Evolutionary conservation across 2,888 invertebrate species (phyloP), one percentile per base, ranked within the genome.

Genomic region (Morinoia aosen): DNA sequence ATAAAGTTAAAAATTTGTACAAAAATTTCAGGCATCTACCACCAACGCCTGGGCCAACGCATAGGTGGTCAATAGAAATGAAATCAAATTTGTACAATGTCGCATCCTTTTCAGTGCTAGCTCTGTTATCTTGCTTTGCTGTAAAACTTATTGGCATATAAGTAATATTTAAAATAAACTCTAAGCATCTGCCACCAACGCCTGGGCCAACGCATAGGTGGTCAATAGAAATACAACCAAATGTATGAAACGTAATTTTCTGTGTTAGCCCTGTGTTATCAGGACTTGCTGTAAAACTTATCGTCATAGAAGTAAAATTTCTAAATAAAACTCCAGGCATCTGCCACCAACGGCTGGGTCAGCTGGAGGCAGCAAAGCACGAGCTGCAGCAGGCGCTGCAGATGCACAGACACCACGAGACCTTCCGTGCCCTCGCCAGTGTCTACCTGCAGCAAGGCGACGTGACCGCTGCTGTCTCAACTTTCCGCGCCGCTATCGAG

Each of bases 181-280:
- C 25, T 97, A 98, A 98, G 98, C 57, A 98, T 98, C 97, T 98
- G 98, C 97, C 98, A 98, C 95, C 97, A 98, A 97, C 98, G 98
- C 97, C 97, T 98, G 64, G 98, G 98, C n/a, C 98, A 98, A 76
- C 97, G 5, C 48, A 48, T 48, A 4, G 48, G 48, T 48, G 48
- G 48, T 48, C 48, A 4, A 48, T 48, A 48, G 48, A 48, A 48
- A 48, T 48, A 48, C 2, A 48, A 48, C 48, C 5, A 48, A 48
- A 48, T 48, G 2, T 48, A 48, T 48, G 5, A 48, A 48, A 48
- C 48, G 48, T 48, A 48, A 48, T 48, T 48, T 48, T 48, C 48
- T 4, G 5, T 48, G 48, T 5, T 48, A 48, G 48, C 48, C 5
- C 48, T 48, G 48, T n/a, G n/a, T 48, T 48, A 48, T 48, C 48